phyloP scores from a whole-genome alignment of 2,888 invertebrate genomes.

The Chelonus formosanus region DNA sequence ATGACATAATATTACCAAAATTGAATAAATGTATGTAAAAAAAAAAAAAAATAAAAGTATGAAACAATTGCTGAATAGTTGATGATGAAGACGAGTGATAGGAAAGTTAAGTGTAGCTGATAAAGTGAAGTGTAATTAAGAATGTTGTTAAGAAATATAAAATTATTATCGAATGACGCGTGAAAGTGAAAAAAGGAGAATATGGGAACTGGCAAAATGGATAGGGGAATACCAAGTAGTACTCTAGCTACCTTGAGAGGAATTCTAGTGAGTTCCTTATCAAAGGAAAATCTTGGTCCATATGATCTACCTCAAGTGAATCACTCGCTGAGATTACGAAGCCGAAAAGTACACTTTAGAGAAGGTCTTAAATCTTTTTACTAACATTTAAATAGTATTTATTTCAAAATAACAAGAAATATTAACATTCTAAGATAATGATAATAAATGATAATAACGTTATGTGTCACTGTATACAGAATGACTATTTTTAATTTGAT shows the following conservation, averaged over 20 bases:
- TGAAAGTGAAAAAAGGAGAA: constrained; percentile 14
- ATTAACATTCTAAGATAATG: too few relatives aligned
- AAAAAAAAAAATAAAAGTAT: too few relatives aligned
- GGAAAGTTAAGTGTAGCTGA: background rate
- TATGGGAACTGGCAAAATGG: constrained; percentile 53
- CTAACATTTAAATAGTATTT: constrained; percentile 11
- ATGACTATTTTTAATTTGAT: too few relatives aligned
- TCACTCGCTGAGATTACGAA: constrained; percentile 25
- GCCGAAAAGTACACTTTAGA: constrained; percentile 60
- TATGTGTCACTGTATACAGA: too few relatives aligned
- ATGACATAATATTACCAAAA: too few relatives aligned
- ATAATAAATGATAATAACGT: too few relatives aligned
- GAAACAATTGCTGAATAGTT: too few relatives aligned
- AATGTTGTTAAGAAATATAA: background rate
- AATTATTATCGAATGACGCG: constrained; percentile 13
- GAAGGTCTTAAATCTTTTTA: constrained; percentile 44
- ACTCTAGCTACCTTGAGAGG: constrained; percentile 69
- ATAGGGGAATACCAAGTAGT: constrained; percentile 66
- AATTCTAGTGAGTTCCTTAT: constrained; percentile 69
- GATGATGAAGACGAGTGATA: background rate
- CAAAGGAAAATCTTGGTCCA: constrained; percentile 69
- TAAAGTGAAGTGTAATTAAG: background rate
- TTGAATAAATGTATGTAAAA: too few relatives aligned
- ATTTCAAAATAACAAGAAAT: background rate
- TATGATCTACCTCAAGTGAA: constrained; percentile 63